Percentiles rank a stretch among this genome's conserved stretches.
These are phyloP conservation scores for Yasuhikotakia modesta DNA, from an alignment of 2,797 vertebrate genomes.

Conservation along the genomic window DNA sequence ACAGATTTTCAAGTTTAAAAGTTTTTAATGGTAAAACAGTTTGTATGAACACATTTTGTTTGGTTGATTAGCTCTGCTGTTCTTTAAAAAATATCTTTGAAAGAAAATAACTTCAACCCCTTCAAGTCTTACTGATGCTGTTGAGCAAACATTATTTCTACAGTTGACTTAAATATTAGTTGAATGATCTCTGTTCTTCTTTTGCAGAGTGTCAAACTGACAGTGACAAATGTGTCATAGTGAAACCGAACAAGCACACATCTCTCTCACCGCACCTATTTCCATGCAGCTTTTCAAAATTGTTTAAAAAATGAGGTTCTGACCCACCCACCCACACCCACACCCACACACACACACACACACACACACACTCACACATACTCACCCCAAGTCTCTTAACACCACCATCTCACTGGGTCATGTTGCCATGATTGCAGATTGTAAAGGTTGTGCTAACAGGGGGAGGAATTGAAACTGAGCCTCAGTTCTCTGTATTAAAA, in stretches of 20 bases:
- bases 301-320: constrained; percentile 38
- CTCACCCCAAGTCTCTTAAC: not conserved
- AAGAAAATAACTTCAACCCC: too few relatives aligned
- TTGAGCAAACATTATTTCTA: too few relatives aligned
- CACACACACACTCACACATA: constrained; percentile 11
- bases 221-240: constrained; percentile 48
- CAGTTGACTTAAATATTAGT: not conserved
- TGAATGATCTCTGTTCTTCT: not conserved
- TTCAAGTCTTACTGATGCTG: too few relatives aligned
- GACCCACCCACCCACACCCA: too few relatives aligned
- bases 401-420: constrained; percentile 18
- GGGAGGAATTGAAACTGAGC: constrained; percentile 69
- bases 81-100: too few relatives aligned
- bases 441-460: constrained; percentile 57
- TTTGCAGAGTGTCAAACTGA: constrained; percentile 25
- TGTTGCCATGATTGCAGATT: constrained; percentile 47
- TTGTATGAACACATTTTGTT: too few relatives aligned
- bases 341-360: constrained; percentile 11
- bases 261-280: constrained; percentile 57
- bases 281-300: constrained; percentile 52
- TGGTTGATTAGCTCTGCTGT: too few relatives aligned
- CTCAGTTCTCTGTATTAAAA: constrained; percentile 57
- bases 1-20: too few relatives aligned
- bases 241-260: constrained; percentile 53
- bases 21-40: too few relatives aligned